Evolutionary conservation across 2,888 invertebrate species (phyloP), one percentile per base, ranked within the genome.

Genomic region (Stratiomys singularior): DNA sequence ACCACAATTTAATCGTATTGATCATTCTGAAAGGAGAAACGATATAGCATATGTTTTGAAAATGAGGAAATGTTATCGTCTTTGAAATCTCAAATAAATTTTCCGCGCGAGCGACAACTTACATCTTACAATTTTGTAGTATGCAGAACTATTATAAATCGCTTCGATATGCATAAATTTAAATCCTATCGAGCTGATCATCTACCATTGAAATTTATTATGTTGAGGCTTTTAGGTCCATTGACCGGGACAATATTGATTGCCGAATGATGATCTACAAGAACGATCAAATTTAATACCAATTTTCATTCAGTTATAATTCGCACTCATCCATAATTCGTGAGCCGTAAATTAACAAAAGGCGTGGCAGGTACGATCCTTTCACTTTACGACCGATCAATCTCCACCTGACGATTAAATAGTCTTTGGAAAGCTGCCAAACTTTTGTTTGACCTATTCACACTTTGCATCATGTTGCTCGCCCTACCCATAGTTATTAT

Each of bases 331-430:
- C 13, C 11, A 21, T 4, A 25, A 21, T 23, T 23, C 58, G 58
- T 60, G 58, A 11, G 23, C 18, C 58, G 23, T 60, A 60, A 60
- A 60, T 25, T 60, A 60, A 60, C 58, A 60, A 60, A 60, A 25
- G 58, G 58, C 25, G 58, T 60, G 58, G 21, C 25, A 21, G 58
- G 18, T 25, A 60, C 18, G 23, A 60, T 60, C 21, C 25, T 60
- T 60, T 60, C 58, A 60, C 58, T 60, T 60, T 25, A 18, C 58
- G 21, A 18, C 23, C 58, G 58, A 60, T 18, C 58, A 60, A 60
- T 60, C 18, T 60, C 58, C 11, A 11, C 23, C 1, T 23, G 23
- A 11, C 58, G 23, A 25, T 60, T 2, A 25, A 52, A 25, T 60
- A 23, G 23, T 60, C 58, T 60, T 60, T 9, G 11, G 58, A 60